Evolutionary conservation across 2,797 vertebrate species (phyloP).

Genomic region (Sebastes dallii): DNA sequence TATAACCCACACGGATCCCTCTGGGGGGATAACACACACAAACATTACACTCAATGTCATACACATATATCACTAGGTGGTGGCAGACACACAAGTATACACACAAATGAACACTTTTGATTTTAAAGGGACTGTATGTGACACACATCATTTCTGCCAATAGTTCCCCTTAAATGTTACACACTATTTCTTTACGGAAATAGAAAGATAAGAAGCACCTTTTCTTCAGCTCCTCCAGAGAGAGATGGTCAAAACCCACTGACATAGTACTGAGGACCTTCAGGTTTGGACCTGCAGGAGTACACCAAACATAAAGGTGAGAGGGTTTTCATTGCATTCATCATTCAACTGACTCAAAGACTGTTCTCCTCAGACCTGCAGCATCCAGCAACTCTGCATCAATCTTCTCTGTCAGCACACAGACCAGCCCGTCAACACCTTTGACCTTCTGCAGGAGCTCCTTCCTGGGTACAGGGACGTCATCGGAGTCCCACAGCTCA

Average conservation of each 20-base stretch:
- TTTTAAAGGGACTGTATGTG: neutral
- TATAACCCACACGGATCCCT: slow-evolving; percentile 84
- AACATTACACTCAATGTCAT: neutral
- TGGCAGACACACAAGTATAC: neutral
- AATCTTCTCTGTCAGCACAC: slow-evolving; percentile 83
- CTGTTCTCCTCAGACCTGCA: slow-evolving; percentile 74
- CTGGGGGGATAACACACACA: slow-evolving; percentile 55
- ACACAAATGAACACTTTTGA: neutral
- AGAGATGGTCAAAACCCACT: slow-evolving; percentile 79
- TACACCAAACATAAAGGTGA: neutral
- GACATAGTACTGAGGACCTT: slow-evolving; percentile 83
- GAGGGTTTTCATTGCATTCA: neutral
- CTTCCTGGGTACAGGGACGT: slow-evolving; percentile 74
- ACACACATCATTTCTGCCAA: no score
- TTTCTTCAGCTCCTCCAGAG: slow-evolving; percentile 79
- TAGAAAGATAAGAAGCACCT: slow-evolving; percentile 56
- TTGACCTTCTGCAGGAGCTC: slow-evolving; percentile 81
- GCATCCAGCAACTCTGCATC: slow-evolving; percentile 80
- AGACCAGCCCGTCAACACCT: slow-evolving; percentile 79
- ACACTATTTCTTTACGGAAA: neutral
- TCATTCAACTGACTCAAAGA: neutral
- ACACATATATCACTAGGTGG: neutral
- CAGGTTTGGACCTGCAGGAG: slow-evolving; percentile 74
- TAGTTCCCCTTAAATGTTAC: no score
- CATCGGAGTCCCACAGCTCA: slow-evolving; percentile 82